Evolutionary conservation across 2,888 invertebrate species (phyloP).

Genomic region (Pachydiplax longipennis): DNA sequence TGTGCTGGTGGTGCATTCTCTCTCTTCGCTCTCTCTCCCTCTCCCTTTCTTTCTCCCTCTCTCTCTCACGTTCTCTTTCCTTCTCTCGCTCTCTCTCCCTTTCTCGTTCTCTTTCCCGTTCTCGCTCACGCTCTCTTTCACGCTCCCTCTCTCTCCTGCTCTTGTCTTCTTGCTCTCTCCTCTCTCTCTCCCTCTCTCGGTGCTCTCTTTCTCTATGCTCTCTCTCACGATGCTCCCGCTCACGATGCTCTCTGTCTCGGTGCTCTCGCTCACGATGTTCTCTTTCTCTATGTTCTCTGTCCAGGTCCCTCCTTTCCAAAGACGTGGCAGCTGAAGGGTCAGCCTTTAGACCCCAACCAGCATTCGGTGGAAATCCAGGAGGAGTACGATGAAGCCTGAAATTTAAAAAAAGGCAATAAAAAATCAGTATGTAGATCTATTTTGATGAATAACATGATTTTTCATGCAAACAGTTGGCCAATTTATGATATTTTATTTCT

Average conservation of each 20-base stretch:
- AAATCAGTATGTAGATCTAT: too few relatives aligned
- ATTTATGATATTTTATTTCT: too few relatives aligned
- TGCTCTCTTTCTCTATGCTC: constrained; percentile 62
- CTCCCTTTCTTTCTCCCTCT: constrained; percentile 60
- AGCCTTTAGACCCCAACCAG: constrained; percentile 52
- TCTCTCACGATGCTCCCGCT: constrained; percentile 61
- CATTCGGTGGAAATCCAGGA: constrained; percentile 65
- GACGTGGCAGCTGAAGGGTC: constrained; percentile 59
- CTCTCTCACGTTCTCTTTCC: constrained; percentile 55
- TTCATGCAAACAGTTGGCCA: too few relatives aligned
- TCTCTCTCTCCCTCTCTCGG: constrained; percentile 59
- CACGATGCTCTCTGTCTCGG: constrained; percentile 60
- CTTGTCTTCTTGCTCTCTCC: constrained; percentile 61
- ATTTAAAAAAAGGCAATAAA: background rate
- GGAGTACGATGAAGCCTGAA: constrained; percentile 67
- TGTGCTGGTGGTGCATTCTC: constrained; percentile 62
- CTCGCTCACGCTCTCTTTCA: constrained; percentile 48
- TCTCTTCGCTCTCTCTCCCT: constrained; percentile 64
- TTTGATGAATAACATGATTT: too few relatives aligned
- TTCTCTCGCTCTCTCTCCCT: constrained; percentile 50
- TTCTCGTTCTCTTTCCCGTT: constrained; percentile 47
- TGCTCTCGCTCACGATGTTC: constrained; percentile 66
- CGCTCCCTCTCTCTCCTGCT: constrained; percentile 60
- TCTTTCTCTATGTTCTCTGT: constrained; percentile 66
- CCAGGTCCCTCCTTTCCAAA: constrained; percentile 58